phyloP scores from a whole-genome alignment of 1,140 invertebrate species.

The Lordiphosa stackelbergi region DNA sequence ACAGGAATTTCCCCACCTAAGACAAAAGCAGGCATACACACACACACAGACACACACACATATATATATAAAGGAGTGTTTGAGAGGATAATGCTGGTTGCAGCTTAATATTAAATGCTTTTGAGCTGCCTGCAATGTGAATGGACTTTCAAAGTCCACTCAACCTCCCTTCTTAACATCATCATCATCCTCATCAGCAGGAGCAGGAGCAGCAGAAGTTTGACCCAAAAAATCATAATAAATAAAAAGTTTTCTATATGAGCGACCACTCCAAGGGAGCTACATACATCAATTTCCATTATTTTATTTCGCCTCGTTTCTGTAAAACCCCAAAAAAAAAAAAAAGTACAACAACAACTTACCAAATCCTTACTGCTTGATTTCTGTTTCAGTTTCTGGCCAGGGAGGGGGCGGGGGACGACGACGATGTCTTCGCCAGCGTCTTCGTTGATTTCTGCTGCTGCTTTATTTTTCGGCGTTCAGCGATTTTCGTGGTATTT shows the following conservation, averaged over 20 bases:
- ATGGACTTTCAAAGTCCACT: slow-evolving; percentile 26
- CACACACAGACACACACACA: slow-evolving; percentile 15
- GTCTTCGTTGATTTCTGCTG: slow-evolving; percentile 58
- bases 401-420: not conserved
- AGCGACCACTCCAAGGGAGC: slow-evolving; percentile 20
- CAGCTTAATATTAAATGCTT: slow-evolving; percentile 18
- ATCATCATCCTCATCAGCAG: slow-evolving; percentile 2
- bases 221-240: no score
- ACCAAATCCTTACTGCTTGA: slow-evolving; percentile 31
- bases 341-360: slow-evolving; percentile 16
- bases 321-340: slow-evolving; percentile 24
- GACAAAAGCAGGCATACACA: slow-evolving; percentile 52
- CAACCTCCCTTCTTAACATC: not conserved
- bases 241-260: no score
- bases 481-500: slow-evolving; percentile 68
- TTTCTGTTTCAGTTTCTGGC: slow-evolving; percentile 33
- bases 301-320: slow-evolving; percentile 62
- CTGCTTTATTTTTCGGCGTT: slow-evolving; percentile 60
- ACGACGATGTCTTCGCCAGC: slow-evolving; percentile 6
- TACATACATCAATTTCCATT: slow-evolving; percentile 65
- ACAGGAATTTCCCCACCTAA: slow-evolving; percentile 56
- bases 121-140: slow-evolving; percentile 36
- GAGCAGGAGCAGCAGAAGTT: not conserved
- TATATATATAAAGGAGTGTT: not conserved
- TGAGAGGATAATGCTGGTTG: slow-evolving; percentile 3